Evolutionary conservation across 1,140 invertebrate species (phyloP).

Genomic region (Achroia grisella): DNA sequence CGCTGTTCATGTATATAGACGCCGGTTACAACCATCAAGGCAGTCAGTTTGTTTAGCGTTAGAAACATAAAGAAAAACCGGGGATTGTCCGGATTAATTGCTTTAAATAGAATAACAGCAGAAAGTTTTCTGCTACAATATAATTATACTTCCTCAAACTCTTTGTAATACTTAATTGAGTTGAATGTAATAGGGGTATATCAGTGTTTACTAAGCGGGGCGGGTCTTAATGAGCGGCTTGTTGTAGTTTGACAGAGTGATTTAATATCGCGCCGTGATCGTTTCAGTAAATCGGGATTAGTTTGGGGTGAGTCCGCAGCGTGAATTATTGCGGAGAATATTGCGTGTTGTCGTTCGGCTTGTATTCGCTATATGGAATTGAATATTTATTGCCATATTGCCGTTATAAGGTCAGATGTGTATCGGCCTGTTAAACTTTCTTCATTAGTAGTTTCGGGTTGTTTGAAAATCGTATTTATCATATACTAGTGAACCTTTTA

Average conservation of each 20-base stretch:
- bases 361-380: conserved; percentile 9
- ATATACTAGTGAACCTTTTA: too few relatives aligned
- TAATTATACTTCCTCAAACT: conserved; percentile 8
- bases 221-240: conserved; percentile 53
- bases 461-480: too few relatives aligned
- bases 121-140: too few relatives aligned
- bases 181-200: conserved; percentile 37
- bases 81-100: too few relatives aligned
- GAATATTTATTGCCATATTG: conserved; percentile 8
- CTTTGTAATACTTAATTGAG: conserved; percentile 42
- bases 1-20: too few relatives aligned
- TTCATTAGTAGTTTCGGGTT: too few relatives aligned
- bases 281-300: conserved; percentile 61
- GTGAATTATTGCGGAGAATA: conserved; percentile 41
- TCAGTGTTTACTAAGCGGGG: conserved; percentile 39
- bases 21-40: too few relatives aligned
- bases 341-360: conserved; percentile 11
- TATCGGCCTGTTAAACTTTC: too few relatives aligned
- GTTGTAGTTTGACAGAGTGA: conserved; percentile 65
- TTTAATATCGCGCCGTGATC: conserved; percentile 56
- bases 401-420: neutral
- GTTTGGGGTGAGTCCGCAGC: conserved; percentile 31
- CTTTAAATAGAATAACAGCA: too few relatives aligned
- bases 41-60: too few relatives aligned
- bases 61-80: too few relatives aligned